These are phyloP conservation scores for Microchirus variegatus DNA, from an alignment of 2,797 vertebrate genomes.

Conservation along the genomic window DNA sequence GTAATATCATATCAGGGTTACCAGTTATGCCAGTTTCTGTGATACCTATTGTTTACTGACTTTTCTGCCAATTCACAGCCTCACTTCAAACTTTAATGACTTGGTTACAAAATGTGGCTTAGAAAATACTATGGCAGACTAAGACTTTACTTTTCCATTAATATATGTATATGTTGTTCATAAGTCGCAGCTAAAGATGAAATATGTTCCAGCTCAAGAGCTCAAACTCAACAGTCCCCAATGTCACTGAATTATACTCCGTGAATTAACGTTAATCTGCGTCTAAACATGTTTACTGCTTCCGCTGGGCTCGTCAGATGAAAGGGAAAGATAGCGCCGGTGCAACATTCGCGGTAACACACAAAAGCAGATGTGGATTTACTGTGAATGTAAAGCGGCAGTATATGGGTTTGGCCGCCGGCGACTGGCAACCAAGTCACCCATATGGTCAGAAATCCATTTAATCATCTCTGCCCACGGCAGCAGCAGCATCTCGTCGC, in stretches of 20 bases:
- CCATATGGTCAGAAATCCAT: neutral
- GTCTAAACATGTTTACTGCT: neutral
- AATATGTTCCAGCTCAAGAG: too few species aligned
- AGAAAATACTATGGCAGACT: too few species aligned
- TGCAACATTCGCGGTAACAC: neutral
- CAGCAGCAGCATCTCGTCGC: neutral
- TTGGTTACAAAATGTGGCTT: too few species aligned
- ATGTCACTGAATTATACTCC: neutral
- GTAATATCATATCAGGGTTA: too few species aligned
- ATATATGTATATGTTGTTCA: too few species aligned
- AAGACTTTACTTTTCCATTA: too few species aligned
- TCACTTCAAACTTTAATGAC: too few species aligned
- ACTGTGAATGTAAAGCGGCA: neutral
- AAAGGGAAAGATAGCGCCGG: too few species aligned
- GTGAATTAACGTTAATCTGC: neutral
- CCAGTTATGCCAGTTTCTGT: too few species aligned
- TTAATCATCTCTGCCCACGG: neutral
- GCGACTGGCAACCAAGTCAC: neutral
- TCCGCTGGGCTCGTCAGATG: neutral
- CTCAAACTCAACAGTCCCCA: neutral
- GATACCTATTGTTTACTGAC: too few species aligned
- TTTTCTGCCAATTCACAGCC: too few species aligned
- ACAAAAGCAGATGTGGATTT: neutral
- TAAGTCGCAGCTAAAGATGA: too few species aligned
- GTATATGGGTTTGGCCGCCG: neutral